Evolutionary conservation across 2,113 vertebrate species (phyloP).

Genomic region (Chauna torquata): DNA sequence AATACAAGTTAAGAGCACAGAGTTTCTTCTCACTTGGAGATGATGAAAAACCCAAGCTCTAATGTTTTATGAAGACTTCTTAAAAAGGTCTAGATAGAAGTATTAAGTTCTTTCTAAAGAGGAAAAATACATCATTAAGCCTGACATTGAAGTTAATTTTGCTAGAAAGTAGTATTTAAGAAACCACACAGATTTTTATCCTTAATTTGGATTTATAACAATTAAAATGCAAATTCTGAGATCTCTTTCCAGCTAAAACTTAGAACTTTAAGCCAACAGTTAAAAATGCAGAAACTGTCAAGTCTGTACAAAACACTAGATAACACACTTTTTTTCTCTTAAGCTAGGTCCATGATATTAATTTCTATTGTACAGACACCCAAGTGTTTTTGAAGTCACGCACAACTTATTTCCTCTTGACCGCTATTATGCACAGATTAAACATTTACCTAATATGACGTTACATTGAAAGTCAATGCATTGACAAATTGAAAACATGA

Average conservation of each 20-base stretch:
- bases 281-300: not conserved
- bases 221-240: not conserved
- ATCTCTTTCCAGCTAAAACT: not conserved
- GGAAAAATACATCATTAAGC: not conserved
- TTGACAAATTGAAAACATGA: not conserved
- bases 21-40: not conserved
- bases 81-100: not conserved
- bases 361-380: not conserved
- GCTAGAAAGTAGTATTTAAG: not conserved
- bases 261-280: not conserved
- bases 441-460: not conserved
- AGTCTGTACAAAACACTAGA: not conserved
- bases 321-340: not conserved
- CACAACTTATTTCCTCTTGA: not conserved
- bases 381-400: not conserved
- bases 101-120: not conserved
- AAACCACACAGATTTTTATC: not conserved
- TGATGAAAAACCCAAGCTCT: not conserved
- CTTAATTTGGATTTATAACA: not conserved
- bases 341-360: not conserved
- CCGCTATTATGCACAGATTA: not conserved
- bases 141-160: not conserved
- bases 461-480: not conserved
- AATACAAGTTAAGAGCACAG: not conserved
- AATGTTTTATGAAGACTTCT: not conserved